A percentile compares a stretch with the other conserved stretches of the same genome.
Conservation (phyloP, 2,888 invertebrate species). For the Nymphalis urticae region DNA sequence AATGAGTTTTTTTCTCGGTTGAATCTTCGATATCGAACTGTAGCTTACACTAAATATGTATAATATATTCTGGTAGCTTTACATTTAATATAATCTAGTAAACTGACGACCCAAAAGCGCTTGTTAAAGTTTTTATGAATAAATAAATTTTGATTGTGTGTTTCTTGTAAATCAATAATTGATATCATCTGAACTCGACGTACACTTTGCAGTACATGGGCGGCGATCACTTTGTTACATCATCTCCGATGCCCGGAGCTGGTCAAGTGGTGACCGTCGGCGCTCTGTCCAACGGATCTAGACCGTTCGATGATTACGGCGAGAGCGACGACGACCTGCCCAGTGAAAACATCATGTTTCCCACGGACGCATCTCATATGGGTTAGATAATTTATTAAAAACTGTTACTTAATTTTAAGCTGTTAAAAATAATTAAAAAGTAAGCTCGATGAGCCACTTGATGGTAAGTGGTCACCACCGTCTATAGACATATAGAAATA, state of each 20-base stretch:
- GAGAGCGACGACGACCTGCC: constrained; percentile 95
- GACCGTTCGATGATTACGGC: constrained; percentile 89
- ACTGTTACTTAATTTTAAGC: not conserved
- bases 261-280: constrained; percentile 71
- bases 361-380: constrained; percentile 84
- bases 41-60: too few species aligned
- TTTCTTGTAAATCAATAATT: not conserved
- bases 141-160: too few species aligned
- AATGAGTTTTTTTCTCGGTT: too few species aligned
- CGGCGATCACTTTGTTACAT: constrained; percentile 74
- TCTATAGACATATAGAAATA: too few species aligned
- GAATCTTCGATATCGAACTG: too few species aligned
- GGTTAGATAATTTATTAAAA: constrained; percentile 64
- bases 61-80: too few species aligned
- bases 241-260: constrained; percentile 69
- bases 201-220: constrained; percentile 49
- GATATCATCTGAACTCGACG: not conserved
- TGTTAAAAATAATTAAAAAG: too few species aligned
- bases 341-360: constrained; percentile 92
- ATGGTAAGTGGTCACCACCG: too few species aligned
- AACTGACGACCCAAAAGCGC: too few species aligned
- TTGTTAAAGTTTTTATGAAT: too few species aligned
- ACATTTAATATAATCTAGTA: too few species aligned
- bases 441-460: too few species aligned
- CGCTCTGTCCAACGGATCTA: constrained; percentile 84